A percentile compares a stretch with the other conserved stretches of the same genome.
Conservation (phyloP, 2,888 invertebrate genomes). For the Apeira syringaria region DNA sequence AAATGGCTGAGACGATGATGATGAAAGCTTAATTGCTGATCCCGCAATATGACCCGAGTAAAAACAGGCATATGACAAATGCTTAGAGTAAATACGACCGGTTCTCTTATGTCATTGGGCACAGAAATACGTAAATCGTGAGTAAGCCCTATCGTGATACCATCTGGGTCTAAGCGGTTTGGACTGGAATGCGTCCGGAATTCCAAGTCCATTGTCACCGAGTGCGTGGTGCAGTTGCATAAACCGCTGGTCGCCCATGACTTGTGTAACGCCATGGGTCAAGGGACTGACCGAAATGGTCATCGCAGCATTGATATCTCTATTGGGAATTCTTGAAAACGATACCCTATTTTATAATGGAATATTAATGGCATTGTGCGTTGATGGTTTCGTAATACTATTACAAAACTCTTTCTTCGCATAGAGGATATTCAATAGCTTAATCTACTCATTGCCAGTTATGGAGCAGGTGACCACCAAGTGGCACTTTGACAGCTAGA, state of each 20-base stretch:
- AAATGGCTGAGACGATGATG: no score
- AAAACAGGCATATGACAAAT: no score
- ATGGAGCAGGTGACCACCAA: no score
- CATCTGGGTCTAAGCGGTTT: constrained; percentile 39
- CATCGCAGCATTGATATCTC: constrained; percentile 42
- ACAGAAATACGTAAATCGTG: constrained; percentile 17
- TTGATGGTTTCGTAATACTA: background rate
- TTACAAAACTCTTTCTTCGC: constrained; percentile 12
- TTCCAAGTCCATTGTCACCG: constrained; percentile 74
- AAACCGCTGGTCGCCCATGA: constrained; percentile 40
- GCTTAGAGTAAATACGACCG: background rate
- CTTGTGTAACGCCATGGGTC: constrained; percentile 62
- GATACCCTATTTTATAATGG: constrained; percentile 15
- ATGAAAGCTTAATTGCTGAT: no score
- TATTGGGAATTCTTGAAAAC: constrained; percentile 39
- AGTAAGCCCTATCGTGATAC: constrained; percentile 44
- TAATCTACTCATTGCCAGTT: no score
- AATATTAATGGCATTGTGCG: constrained; percentile 12
- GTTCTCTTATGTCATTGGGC: constrained; percentile 1
- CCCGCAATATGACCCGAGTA: no score
- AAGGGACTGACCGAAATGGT: constrained; percentile 57
- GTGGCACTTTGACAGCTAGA: no score
- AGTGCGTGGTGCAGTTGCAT: constrained; percentile 57
- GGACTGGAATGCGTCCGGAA: constrained; percentile 53
- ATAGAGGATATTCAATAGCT: no score